Evolutionary conservation across 2,888 invertebrate genomes (phyloP).

Genomic region (Mythimna lalbum): DNA sequence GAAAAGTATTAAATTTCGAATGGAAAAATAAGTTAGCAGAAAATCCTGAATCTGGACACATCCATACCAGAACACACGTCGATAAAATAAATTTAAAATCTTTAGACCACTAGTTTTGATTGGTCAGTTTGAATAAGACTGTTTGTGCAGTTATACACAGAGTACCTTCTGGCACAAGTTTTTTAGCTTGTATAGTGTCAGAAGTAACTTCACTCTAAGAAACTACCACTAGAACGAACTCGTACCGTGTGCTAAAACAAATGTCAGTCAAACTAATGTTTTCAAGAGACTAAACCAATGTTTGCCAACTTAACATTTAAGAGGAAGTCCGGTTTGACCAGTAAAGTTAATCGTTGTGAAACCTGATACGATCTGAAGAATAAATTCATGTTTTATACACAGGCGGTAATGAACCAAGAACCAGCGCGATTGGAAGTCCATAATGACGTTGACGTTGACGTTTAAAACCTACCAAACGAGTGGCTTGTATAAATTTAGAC

Average conservation of each 20-base stretch:
- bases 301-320: constrained; percentile 11
- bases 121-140: constrained; percentile 9
- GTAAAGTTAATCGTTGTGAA: constrained; percentile 37
- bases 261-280: constrained; percentile 8
- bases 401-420: constrained; percentile 32
- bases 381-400: constrained; percentile 16
- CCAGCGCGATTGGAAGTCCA: constrained; percentile 5
- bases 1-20: background rate
- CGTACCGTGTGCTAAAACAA: background rate
- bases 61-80: background rate
- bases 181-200: constrained; percentile 4
- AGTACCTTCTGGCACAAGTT: background rate
- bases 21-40: constrained; percentile 1
- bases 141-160: background rate
- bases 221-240: background rate
- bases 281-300: constrained; percentile 18
- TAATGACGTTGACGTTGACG: background rate
- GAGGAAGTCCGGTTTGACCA: constrained; percentile 56
- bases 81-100: too few relatives aligned
- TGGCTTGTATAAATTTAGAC: too few relatives aligned
- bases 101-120: background rate
- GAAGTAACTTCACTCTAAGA: background rate
- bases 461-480: background rate
- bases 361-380: constrained; percentile 36
- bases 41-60: background rate